phyloP scores from a whole-genome alignment of 64 coral and sea anemone genomes.

The Porites australiensis region DNA sequence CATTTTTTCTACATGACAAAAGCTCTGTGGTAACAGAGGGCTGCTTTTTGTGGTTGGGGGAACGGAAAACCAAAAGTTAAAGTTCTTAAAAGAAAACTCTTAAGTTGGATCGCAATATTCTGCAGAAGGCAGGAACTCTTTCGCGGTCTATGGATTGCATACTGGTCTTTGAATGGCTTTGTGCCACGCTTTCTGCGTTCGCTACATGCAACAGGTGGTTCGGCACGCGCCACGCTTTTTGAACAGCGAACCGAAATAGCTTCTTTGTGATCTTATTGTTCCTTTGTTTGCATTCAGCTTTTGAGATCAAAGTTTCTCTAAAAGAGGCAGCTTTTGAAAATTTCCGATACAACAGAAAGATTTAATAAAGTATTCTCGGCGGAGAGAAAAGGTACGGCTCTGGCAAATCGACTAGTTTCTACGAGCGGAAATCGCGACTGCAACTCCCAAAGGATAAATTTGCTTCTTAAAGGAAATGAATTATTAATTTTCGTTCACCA shows the following conservation, averaged over 20 bases:
- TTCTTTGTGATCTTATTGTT: constrained; percentile 32
- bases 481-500: constrained; percentile 44
- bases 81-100: too few relatives aligned
- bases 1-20: neutral
- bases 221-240: constrained; percentile 27
- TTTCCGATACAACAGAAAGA: constrained; percentile 30
- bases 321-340: neutral
- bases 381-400: neutral
- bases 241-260: constrained; percentile 26
- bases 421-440: neutral
- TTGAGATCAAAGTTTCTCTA: constrained; percentile 31
- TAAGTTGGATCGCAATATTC: too few relatives aligned
- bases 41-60: neutral
- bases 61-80: neutral
- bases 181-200: constrained; percentile 23
- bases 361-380: neutral
- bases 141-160: neutral
- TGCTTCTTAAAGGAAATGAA: constrained; percentile 4
- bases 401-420: constrained; percentile 22
- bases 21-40: too few relatives aligned
- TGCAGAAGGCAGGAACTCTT: too few relatives aligned
- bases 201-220: constrained; percentile 55
- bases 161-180: constrained; percentile 11
- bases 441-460: neutral
- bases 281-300: constrained; percentile 55